A percentile compares a stretch with the other conserved stretches of the same genome.
These are phyloP conservation scores for Drosophila pachea DNA, from an alignment of 1,140 invertebrate genomes.

Conservation along the genomic window DNA sequence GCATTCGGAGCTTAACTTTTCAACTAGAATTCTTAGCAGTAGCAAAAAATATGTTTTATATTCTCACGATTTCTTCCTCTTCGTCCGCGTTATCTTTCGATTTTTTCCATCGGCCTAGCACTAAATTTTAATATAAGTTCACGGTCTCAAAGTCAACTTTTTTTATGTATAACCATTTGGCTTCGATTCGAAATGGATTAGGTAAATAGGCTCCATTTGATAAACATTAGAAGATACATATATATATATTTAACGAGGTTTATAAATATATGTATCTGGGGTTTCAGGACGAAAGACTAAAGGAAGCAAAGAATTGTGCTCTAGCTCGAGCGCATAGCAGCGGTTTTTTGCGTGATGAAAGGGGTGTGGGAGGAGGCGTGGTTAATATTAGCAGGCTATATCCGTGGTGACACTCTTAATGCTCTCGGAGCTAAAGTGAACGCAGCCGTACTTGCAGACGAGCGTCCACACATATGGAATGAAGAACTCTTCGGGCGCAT, in stretches of 20 bases:
- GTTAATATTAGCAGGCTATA: constrained; percentile 75
- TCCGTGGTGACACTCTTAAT: constrained; percentile 80
- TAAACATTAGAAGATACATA: not conserved
- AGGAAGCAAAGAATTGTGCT: constrained; percentile 28
- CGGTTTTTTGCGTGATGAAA: constrained; percentile 6
- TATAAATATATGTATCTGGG: constrained; percentile 10
- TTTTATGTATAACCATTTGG: constrained; percentile 30
- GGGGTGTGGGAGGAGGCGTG: constrained; percentile 3
- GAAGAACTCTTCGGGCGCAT: constrained; percentile 99
- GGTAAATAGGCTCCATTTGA: constrained; percentile 15
- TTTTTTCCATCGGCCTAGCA: constrained; percentile 42
- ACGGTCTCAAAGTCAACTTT: constrained; percentile 37
- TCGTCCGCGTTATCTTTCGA: constrained; percentile 19
- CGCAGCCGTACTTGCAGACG: constrained; percentile 87
- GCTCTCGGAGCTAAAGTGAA: constrained; percentile 87
- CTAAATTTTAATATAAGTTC: constrained; percentile 48
- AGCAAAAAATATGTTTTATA: constrained; percentile 55
- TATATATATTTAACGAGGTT: not conserved
- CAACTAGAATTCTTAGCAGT: constrained; percentile 40
- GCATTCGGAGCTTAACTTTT: constrained; percentile 49
- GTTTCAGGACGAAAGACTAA: constrained; percentile 22
- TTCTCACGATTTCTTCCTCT: constrained; percentile 12
- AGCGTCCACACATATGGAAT: constrained; percentile 99
- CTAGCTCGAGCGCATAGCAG: constrained; percentile 20
- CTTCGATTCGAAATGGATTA: constrained; percentile 46